A percentile compares a stretch with the other conserved stretches of the same genome.
phyloP scores from a whole-genome alignment of 2,888 invertebrate species.

The Girardia tigrina region DNA sequence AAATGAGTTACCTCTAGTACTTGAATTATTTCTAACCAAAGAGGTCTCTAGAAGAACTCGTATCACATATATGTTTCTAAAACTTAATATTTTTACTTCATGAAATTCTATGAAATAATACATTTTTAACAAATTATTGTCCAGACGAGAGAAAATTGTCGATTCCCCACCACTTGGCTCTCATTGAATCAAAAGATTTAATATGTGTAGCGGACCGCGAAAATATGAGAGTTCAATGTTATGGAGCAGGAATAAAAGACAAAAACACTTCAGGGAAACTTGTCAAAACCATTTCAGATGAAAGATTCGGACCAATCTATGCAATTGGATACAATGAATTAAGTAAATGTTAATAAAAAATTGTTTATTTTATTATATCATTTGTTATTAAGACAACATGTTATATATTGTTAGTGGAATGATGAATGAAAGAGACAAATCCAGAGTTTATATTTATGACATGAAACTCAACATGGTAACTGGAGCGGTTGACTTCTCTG shows the following conservation, averaged over 20 bases:
- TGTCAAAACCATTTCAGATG: background rate
- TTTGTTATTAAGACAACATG: background rate
- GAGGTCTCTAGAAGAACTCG: too few relatives aligned
- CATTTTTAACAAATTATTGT: background rate
- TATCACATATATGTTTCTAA: too few relatives aligned
- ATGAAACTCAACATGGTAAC: background rate
- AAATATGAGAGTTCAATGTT: conserved; percentile 54
- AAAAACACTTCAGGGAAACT: conserved; percentile 5
- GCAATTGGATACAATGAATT: conserved; percentile 25
- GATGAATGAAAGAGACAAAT: background rate
- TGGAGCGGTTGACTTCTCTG: background rate
- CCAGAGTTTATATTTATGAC: background rate
- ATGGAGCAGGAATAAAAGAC: conserved; percentile 41
- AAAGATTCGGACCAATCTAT: conserved; percentile 19
- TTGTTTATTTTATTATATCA: background rate
- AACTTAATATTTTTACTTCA: too few relatives aligned
- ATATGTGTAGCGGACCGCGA: conserved; percentile 54
- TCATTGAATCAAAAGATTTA: conserved; percentile 47
- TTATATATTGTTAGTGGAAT: conserved; percentile 3
- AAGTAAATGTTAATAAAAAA: conserved; percentile 42
- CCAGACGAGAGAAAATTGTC: background rate
- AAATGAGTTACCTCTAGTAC: too few relatives aligned
- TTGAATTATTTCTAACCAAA: too few relatives aligned
- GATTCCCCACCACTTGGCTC: conserved; percentile 51
- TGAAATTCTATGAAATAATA: too few relatives aligned